Conservation (phyloP, 2,797 vertebrate genomes). For the Leucoraja ocellata region DNA sequence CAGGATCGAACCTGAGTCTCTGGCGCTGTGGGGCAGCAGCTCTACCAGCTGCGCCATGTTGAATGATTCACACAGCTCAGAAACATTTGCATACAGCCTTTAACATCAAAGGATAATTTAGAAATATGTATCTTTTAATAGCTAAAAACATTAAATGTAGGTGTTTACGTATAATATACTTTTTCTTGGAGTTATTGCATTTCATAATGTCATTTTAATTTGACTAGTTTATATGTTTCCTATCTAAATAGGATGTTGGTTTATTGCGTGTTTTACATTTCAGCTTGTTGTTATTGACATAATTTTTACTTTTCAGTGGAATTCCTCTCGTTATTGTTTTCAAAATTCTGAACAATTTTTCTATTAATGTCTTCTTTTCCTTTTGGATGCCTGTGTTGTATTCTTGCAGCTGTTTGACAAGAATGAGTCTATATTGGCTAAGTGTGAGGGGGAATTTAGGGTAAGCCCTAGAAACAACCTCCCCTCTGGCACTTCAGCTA, state of each 20-base stretch:
- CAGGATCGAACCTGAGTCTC: too few relatives aligned
- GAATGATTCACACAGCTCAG: background rate
- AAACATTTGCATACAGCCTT: conserved; percentile 24
- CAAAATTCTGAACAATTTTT: conserved; percentile 39
- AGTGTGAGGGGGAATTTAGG: conserved; percentile 92
- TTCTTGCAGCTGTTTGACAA: conserved; percentile 93
- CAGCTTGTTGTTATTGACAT: conserved; percentile 32
- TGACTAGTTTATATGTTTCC: conserved; percentile 33
- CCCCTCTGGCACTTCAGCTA: conserved; percentile 62
- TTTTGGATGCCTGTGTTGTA: conserved; percentile 75
- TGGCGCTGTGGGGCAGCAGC: too few relatives aligned
- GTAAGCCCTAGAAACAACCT: conserved; percentile 77
- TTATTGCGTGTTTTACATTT: conserved; percentile 33
- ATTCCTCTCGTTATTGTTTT: conserved; percentile 37
- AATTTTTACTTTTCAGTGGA: conserved; percentile 33
- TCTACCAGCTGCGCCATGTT: background rate
- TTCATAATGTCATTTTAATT: conserved; percentile 29
- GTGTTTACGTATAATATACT: background rate
- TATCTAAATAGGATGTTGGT: background rate
- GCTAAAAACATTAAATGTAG: background rate
- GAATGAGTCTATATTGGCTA: conserved; percentile 85
- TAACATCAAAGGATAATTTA: background rate
- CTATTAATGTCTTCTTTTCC: conserved; percentile 46
- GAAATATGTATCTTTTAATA: background rate
- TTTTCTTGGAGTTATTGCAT: conserved; percentile 16